A percentile compares a stretch with the other conserved stretches of the same genome.
phyloP scores from a whole-genome alignment of 2,888 invertebrate genomes.

The Gibbula magus region DNA sequence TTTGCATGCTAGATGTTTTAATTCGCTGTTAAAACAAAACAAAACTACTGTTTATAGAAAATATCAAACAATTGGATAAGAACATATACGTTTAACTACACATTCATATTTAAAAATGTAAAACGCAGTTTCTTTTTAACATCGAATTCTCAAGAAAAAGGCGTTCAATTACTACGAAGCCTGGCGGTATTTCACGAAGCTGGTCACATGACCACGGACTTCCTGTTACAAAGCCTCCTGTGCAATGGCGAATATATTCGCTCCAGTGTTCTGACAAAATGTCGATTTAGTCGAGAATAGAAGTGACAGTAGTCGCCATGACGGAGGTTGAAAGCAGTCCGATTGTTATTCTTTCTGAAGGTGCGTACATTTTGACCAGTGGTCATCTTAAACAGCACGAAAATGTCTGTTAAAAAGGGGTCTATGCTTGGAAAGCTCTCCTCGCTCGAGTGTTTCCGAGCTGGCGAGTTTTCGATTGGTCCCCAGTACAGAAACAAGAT shows the following conservation, averaged over 20 bases:
- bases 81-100: too few species aligned
- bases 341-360: constrained; percentile 7
- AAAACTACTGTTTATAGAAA: too few species aligned
- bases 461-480: neutral
- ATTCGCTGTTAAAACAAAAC: too few species aligned
- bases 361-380: neutral
- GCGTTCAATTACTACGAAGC: neutral
- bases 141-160: too few species aligned
- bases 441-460: neutral
- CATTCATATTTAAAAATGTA: too few species aligned
- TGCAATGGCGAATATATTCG: neutral
- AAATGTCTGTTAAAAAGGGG: neutral
- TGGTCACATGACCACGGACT: neutral
- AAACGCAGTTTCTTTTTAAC: too few species aligned
- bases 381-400: neutral
- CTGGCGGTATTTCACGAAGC: neutral
- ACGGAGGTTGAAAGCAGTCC: neutral
- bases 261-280: neutral
- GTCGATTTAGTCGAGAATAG: neutral
- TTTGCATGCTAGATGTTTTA: too few species aligned
- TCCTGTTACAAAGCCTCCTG: neutral
- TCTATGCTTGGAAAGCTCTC: neutral
- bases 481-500: too few species aligned
- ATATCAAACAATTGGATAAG: too few species aligned
- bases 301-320: neutral